phyloP scores from a whole-genome alignment of 2,888 invertebrate genomes.

The Apocheima hispidaria region DNA sequence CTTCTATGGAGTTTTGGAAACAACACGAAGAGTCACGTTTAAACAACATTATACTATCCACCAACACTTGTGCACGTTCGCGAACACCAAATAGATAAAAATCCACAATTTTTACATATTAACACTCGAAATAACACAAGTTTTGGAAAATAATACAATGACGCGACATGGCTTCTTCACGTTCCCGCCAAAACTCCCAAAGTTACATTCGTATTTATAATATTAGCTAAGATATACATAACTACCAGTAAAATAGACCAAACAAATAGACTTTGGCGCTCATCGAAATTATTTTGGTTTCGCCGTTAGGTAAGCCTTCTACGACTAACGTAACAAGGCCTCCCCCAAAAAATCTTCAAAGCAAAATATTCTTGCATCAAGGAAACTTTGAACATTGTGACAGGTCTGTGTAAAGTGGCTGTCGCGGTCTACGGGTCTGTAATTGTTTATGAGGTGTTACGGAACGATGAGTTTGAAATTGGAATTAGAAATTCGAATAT shows the following conservation, averaged over 20 bases:
- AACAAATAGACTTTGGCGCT: constrained; percentile 7
- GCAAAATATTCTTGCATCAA: not conserved
- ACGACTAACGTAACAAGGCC: constrained; percentile 39
- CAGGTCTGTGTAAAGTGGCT: constrained; percentile 45
- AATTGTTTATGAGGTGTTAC: constrained; percentile 57
- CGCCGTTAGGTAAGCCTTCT: constrained; percentile 1
- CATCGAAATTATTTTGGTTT: constrained; percentile 22
- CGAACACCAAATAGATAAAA: no score
- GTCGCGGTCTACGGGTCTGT: constrained; percentile 53
- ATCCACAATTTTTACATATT: no score
- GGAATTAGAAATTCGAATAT: constrained; percentile 51
- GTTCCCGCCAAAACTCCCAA: no score
- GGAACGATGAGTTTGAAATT: constrained; percentile 49
- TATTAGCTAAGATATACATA: not conserved
- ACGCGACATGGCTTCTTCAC: no score
- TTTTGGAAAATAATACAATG: no score
- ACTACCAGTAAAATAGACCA: not conserved
- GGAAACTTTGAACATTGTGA: constrained; percentile 32
- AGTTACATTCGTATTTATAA: no score
- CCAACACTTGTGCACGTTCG: no score
- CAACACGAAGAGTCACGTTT: no score
- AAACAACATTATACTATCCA: no score
- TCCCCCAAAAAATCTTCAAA: constrained; percentile 18
- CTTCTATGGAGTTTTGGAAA: no score
- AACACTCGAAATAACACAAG: no score